Evolutionary conservation across 2,113 vertebrate species (phyloP).

Genomic region (Gnathonemus echidnorhynchus): DNA sequence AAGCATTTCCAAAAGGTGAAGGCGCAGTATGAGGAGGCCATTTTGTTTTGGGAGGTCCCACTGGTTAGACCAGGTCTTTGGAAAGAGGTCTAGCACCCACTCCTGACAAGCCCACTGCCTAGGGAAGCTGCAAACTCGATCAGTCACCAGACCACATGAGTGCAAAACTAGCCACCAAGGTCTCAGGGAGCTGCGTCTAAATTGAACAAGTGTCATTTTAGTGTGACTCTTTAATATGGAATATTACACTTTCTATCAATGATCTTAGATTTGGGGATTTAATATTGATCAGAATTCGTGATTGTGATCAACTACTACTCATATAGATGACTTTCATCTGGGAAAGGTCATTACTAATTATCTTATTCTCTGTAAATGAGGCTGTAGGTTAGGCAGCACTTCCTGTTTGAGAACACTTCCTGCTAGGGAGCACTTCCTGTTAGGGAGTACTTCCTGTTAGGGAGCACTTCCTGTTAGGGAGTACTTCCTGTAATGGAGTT

Average conservation of each 20-base stretch:
- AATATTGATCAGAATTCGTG: too few species aligned
- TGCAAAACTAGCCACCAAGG: background rate
- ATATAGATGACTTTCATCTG: too few species aligned
- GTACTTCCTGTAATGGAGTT: too few species aligned
- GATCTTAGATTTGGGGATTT: background rate
- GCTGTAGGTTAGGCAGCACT: too few species aligned
- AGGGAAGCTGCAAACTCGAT: background rate
- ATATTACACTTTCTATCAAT: background rate
- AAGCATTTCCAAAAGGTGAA: constrained; percentile 61
- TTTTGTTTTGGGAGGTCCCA: constrained; percentile 61
- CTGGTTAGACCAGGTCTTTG: background rate
- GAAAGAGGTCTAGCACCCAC: background rate
- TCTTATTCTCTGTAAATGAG: too few species aligned
- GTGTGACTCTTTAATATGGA: background rate
- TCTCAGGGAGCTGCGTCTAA: background rate
- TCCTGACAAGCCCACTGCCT: background rate
- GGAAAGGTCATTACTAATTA: too few species aligned
- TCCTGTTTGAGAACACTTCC: background rate
- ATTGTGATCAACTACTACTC: too few species aligned
- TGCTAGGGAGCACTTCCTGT: background rate
- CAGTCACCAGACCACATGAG: background rate
- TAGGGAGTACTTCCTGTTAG: background rate
- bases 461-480: too few species aligned
- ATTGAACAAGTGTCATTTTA: background rate
- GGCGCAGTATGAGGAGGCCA: constrained; percentile 60